phyloP scores from a whole-genome alignment of 2,888 invertebrate genomes.

The Diadegma fenestrale region DNA sequence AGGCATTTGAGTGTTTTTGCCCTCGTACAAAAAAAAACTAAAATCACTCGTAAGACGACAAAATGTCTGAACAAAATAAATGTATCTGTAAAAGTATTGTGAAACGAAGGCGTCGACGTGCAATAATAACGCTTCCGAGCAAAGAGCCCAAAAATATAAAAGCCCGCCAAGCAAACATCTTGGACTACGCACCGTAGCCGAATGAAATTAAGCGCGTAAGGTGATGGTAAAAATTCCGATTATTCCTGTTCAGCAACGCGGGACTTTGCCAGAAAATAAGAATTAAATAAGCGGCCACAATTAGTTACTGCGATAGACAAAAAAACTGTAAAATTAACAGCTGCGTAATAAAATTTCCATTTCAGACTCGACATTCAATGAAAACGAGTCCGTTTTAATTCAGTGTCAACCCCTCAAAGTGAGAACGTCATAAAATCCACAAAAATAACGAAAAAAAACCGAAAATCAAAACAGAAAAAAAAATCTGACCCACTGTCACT shows the following conservation, averaged over 20 bases:
- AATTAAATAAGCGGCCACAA: neutral
- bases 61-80: constrained; percentile 1
- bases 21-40: constrained; percentile 22
- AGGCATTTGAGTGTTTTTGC: neutral
- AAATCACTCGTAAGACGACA: constrained; percentile 8
- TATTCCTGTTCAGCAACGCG: constrained; percentile 1
- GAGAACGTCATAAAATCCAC: neutral
- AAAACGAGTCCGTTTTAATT: constrained; percentile 61
- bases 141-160: constrained; percentile 85
- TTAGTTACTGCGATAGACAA: constrained; percentile 12
- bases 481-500: neutral
- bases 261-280: neutral
- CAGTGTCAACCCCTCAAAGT: neutral
- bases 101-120: constrained; percentile 21
- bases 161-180: constrained; percentile 82
- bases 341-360: constrained; percentile 77
- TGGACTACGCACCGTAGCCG: constrained; percentile 11
- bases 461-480: neutral
- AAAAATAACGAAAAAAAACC: constrained; percentile 13
- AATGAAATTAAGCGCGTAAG: constrained; percentile 4
- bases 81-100: constrained; percentile 18
- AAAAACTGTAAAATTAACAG: constrained; percentile 6
- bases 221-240: neutral
- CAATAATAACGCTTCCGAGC: constrained; percentile 65
- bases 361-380: constrained; percentile 77